Percentiles rank a stretch among this genome's conserved stretches.
These are phyloP conservation scores for Ephialtes manifestator DNA, from an alignment of 2,888 invertebrate species.

Conservation along the genomic window DNA sequence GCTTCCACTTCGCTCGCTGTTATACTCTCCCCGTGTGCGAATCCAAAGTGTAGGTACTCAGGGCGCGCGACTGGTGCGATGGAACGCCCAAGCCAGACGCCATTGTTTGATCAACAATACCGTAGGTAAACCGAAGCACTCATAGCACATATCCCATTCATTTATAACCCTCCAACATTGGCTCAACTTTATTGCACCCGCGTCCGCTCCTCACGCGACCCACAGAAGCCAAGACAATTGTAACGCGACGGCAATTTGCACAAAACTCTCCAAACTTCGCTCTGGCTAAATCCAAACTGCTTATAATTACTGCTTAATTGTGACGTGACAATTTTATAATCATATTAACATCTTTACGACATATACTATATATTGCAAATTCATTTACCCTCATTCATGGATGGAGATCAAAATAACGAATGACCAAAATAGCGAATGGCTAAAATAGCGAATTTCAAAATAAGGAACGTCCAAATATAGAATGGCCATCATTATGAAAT, in stretches of 20 bases:
- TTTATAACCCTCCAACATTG: slow-evolving; percentile 66
- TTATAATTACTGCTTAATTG: background rate
- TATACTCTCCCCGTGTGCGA: slow-evolving; percentile 8
- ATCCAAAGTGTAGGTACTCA: slow-evolving; percentile 9
- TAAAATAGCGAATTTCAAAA: too few species aligned
- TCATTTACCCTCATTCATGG: too few species aligned
- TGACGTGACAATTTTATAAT: background rate
- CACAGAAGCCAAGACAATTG: slow-evolving; percentile 4
- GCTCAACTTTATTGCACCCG: slow-evolving; percentile 32
- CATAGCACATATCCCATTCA: slow-evolving; percentile 83
- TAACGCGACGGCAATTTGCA: slow-evolving; percentile 11
- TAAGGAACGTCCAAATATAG: too few species aligned
- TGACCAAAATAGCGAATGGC: too few species aligned
- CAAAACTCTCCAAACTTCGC: background rate
- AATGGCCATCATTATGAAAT: too few species aligned
- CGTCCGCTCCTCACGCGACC: slow-evolving; percentile 32
- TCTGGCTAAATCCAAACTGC: background rate
- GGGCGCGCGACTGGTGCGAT: slow-evolving; percentile 65
- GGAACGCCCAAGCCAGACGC: slow-evolving; percentile 80
- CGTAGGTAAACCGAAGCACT: slow-evolving; percentile 79
- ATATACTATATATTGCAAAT: too few species aligned
- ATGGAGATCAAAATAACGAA: too few species aligned
- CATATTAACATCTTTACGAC: too few species aligned
- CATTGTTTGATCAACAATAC: slow-evolving; percentile 84
- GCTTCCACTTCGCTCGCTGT: slow-evolving; percentile 15